Conservation (phyloP, 2,888 invertebrate species). For the Ditylenchus weischeri region DNA sequence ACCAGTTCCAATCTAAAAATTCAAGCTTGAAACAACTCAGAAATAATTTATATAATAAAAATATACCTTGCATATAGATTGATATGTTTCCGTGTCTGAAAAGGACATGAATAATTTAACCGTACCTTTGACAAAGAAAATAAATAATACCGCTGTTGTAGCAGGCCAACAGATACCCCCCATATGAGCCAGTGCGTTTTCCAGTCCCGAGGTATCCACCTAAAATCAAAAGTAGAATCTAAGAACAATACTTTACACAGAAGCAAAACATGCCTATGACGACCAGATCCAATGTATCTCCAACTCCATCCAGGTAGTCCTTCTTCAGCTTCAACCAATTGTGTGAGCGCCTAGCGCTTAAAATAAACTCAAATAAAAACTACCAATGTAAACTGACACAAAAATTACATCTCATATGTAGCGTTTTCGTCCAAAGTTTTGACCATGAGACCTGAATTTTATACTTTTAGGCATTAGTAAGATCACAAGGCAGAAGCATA, state of each 20-base stretch:
- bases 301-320: constrained; percentile 95
- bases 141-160: constrained; percentile 67
- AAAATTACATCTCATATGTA: constrained; percentile 78
- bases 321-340: constrained; percentile 78
- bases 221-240: too few species aligned
- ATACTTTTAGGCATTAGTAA: background rate
- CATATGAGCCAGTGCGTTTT: constrained; percentile 84
- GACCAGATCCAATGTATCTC: constrained; percentile 91
- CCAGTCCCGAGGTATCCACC: constrained; percentile 80
- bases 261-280: constrained; percentile 71
- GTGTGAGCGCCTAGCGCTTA: constrained; percentile 76
- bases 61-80: constrained; percentile 80
- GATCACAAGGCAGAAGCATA: background rate
- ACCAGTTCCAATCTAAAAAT: constrained; percentile 77
- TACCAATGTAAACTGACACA: background rate
- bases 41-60: background rate
- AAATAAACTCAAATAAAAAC: background rate
- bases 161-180: constrained; percentile 90
- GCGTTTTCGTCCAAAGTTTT: constrained; percentile 85
- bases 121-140: too few species aligned
- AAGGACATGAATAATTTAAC: too few species aligned
- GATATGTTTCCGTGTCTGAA: constrained; percentile 81
- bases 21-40: background rate
- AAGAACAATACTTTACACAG: too few species aligned
- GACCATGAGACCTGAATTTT: constrained; percentile 73